Conservation (phyloP, 2,888 invertebrate species). For the Hemaris fuciformis region DNA sequence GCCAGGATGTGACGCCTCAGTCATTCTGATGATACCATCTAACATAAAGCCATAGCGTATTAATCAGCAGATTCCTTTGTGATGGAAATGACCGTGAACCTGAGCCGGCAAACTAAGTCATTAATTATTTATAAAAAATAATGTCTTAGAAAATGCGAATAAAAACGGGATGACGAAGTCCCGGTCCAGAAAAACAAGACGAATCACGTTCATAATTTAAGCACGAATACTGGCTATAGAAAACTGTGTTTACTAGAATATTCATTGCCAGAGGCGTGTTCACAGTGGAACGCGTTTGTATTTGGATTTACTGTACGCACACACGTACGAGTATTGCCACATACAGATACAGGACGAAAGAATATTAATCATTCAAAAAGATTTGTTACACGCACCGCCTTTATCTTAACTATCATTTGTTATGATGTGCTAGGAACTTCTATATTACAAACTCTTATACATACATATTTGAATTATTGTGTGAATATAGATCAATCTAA, state of each 20-base stretch:
- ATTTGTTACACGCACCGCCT: background rate
- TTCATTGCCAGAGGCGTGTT: slow-evolving; percentile 26
- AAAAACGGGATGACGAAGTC: slow-evolving; percentile 15
- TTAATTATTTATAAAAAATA: slow-evolving; percentile 20
- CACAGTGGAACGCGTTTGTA: background rate
- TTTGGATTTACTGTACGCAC: background rate
- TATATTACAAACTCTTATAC: background rate
- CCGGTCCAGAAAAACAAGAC: slow-evolving; percentile 28
- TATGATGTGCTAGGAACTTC: background rate
- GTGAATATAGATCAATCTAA: too few relatives aligned
- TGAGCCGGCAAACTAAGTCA: slow-evolving; percentile 23
- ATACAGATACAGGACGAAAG: background rate
- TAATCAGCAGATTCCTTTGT: slow-evolving; percentile 31
- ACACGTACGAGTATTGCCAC: background rate
- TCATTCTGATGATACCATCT: slow-evolving; percentile 42
- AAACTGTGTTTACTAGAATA: slow-evolving; percentile 32
- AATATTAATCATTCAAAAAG: background rate
- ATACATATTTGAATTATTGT: too few relatives aligned
- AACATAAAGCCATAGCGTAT: slow-evolving; percentile 27
- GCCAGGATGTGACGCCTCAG: slow-evolving; percentile 53
- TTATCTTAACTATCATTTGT: background rate
- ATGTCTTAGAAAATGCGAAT: slow-evolving; percentile 15
- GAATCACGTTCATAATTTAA: slow-evolving; percentile 35
- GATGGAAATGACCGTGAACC: slow-evolving; percentile 40
- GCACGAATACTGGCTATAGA: slow-evolving; percentile 23